Evolutionary conservation across 2,113 vertebrate genomes (phyloP).

Genomic region (Pterocles gutturalis): DNA sequence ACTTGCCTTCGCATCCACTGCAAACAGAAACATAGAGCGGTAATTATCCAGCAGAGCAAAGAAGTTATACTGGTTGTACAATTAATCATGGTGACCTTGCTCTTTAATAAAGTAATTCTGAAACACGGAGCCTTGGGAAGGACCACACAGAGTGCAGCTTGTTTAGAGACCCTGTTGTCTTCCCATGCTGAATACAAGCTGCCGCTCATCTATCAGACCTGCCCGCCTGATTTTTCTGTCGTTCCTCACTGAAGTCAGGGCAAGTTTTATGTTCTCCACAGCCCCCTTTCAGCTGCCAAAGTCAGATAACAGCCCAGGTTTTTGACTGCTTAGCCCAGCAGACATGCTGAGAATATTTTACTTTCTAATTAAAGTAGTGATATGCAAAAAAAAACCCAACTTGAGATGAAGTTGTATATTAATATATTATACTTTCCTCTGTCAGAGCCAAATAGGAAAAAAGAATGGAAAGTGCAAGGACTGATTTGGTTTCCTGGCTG

Average conservation of each 20-base stretch:
- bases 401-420: not conserved
- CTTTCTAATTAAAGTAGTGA: not conserved
- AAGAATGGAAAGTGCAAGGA: not conserved
- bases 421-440: not conserved
- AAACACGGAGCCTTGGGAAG: not conserved
- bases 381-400: not conserved
- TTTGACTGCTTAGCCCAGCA: fast-evolving
- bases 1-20: conserved; percentile 70
- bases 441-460: not conserved
- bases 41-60: conserved; percentile 32
- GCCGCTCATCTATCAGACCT: not conserved
- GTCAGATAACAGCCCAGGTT: fast-evolving
- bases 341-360: not conserved
- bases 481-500: not conserved
- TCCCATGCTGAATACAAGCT: not conserved
- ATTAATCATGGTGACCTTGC: not conserved
- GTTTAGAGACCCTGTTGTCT: not conserved
- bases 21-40: conserved; percentile 65
- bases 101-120: not conserved
- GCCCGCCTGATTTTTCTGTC: not conserved
- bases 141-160: not conserved
- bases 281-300: not conserved
- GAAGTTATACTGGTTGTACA: conserved; percentile 8
- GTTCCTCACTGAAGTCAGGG: not conserved
- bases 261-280: not conserved